Evolutionary conservation across 2,888 invertebrate species (phyloP), one percentile per base, ranked within the genome.

Genomic region (Aethes cnicana): DNA sequence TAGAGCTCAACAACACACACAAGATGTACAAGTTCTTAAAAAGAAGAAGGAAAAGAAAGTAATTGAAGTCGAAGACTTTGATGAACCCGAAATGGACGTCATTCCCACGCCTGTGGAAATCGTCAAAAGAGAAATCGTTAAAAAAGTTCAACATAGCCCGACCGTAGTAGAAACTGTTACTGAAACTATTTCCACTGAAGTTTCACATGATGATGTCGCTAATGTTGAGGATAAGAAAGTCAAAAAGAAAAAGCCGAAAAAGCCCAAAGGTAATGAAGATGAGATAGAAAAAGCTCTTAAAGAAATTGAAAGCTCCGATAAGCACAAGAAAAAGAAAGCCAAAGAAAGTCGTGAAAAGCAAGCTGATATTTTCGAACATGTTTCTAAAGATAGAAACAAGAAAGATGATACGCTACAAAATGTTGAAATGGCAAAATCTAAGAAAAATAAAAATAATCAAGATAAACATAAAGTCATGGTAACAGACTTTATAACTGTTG

Each of bases 271-370:
- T 1, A 54, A 64, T 11, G 81, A 80, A 59, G 87, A 89, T 58
- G 88, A 89, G 59, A 89, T 89, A 56, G 80, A 78, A 56, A 82
- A 75, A 61, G 88, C 86, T 32, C 69, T 89, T 0, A 88, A 85
- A 70, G 89, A 89, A 69, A 87, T 89, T 39, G 86, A 85, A 58
- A 82, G 78, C 42, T 68, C 70, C 21, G 75, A 80, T 35, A 82
- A 73, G 57, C 67, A 65, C 53, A 86, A 83, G 61, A 88, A 85
- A 68, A 87, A 79, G 64, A 83, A 76, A 63, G 49, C 39, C 0
- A 83, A 78, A 62, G 77, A 76, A 26, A 14, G 47, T 21, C 59
- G 61, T 23, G 80, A 83, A 28, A 74, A 69, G 28, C 71, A 62
- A 53, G 74, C 69, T 59, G 77, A 78, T 14, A 58, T 48, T 7